Conservation (phyloP, 2,113 vertebrate genomes). For the Rhynchopsitta pachyrhyncha region DNA sequence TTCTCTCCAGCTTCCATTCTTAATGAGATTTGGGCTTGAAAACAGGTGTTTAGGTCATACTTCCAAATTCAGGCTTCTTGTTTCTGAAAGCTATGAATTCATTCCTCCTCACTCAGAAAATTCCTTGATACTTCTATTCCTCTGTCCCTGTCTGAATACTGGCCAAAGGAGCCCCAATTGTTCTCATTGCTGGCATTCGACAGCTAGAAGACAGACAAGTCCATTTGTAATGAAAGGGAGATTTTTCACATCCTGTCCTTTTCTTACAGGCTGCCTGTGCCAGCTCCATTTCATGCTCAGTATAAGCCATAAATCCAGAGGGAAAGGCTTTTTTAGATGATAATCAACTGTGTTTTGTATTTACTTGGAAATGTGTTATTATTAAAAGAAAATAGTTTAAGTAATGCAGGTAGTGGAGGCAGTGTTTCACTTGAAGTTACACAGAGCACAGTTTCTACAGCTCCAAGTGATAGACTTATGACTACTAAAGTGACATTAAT, state of each 20-base stretch:
- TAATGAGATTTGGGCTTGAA: constrained; percentile 38
- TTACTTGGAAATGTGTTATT: not conserved
- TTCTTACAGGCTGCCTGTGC: not conserved
- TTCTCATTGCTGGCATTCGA: constrained; percentile 32
- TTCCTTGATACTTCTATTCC: constrained; percentile 18
- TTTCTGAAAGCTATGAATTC: constrained; percentile 30
- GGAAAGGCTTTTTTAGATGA: not conserved
- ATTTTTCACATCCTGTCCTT: constrained; percentile 33
- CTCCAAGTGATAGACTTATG: not conserved
- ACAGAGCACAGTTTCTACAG: not conserved
- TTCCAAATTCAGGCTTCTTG: constrained; percentile 9
- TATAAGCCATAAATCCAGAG: not conserved
- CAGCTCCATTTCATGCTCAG: not conserved
- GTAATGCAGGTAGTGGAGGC: not conserved
- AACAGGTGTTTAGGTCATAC: constrained; percentile 39
- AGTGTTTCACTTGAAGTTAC: constrained; percentile 22
- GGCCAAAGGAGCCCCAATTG: not conserved
- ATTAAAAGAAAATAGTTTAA: not conserved
- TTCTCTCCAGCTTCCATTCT: constrained; percentile 4
- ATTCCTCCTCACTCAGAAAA: not conserved
- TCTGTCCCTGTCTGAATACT: not conserved
- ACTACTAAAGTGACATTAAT: constrained; percentile 5
- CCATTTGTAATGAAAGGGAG: not conserved
- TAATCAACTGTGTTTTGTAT: not conserved
- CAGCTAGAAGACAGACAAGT: not conserved